Base-by-base conservation (phyloP, 2,113 vertebrate species). In the Trematocara marginatum region DNA sequence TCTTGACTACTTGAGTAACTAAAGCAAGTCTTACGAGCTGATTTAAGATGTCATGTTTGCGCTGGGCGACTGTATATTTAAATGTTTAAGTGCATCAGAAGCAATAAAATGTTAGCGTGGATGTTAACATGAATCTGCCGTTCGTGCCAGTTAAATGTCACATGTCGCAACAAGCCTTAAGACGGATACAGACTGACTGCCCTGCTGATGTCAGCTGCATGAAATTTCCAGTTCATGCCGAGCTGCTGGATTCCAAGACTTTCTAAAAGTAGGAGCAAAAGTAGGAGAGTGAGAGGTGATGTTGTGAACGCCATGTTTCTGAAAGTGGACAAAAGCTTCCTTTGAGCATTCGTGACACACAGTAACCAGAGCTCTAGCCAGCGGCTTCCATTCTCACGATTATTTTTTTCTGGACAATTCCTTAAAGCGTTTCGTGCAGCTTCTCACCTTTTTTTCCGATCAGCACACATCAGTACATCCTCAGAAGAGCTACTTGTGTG, bases 81-180 rank as follows among this genome's bases (percentile, higher is more conserved):
- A 74, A 16, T 57, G 59, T 51, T 57, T 15, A 3, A 10, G 78
- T 10, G 45, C 49, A 52, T 2, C 29, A 80, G 18, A 80, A 57
- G 52, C 78, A 15, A 6, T 80, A 79, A 53, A 82, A 82, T 31
- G 12, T 66, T 12, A 66, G 59, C 54, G 6, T 31, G 45, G 51
- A 81, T n/a, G 71, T 84, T 31, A 57, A 13, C 20, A 45, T 81
- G 0, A 38, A 66, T 71, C 83, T 79, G 51, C 3, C 78, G 78
- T 85, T 93, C 86, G 57, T 84, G 78, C 79, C 83, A 84, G 86
- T 88, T 88, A 80, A 92, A 93, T 87, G 86, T 89, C 89, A 91
- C 34, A 35, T 87, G 85, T 91, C 86, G 84, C 78, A 80, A 87
- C 66, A 61, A 45, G 88, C 82, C 86, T 26, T 52, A 8, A 54